Conservation (phyloP, 2,888 invertebrate species). For the Formica aserva region DNA sequence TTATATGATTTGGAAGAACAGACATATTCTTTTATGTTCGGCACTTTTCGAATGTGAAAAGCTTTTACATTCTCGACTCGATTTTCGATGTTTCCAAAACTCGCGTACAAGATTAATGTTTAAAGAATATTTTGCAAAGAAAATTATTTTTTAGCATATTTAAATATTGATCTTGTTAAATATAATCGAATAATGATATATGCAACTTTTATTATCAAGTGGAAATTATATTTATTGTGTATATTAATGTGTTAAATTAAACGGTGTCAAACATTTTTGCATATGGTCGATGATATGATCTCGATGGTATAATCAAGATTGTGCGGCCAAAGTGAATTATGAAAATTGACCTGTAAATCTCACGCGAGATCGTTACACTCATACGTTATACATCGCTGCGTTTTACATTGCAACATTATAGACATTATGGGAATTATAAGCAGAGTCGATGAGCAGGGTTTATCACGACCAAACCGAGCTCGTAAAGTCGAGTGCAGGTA, state of each 20-base stretch:
- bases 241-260: not conserved
- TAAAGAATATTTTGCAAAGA: not conserved
- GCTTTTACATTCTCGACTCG: not conserved
- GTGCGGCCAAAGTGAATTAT: not conserved
- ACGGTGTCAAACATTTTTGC: not conserved
- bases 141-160: not conserved
- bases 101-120: not conserved
- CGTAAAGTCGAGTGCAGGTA: slow-evolving; percentile 35
- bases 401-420: not conserved
- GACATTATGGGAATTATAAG: slow-evolving; percentile 40
- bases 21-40: slow-evolving; percentile 32
- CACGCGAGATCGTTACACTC: not conserved
- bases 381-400: not conserved
- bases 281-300: not conserved
- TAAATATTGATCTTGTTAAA: not conserved
- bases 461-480: slow-evolving; percentile 12
- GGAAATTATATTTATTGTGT: not conserved
- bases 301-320: not conserved
- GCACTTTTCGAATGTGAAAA: slow-evolving; percentile 12
- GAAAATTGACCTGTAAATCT: not conserved
- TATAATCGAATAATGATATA: not conserved
- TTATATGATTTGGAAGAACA: slow-evolving; percentile 37
- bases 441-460: slow-evolving; percentile 27
- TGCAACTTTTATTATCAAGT: not conserved
- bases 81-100: not conserved